Evolutionary conservation across 2,797 vertebrate genomes (phyloP).

Genomic region (Pteropus rufus): DNA sequence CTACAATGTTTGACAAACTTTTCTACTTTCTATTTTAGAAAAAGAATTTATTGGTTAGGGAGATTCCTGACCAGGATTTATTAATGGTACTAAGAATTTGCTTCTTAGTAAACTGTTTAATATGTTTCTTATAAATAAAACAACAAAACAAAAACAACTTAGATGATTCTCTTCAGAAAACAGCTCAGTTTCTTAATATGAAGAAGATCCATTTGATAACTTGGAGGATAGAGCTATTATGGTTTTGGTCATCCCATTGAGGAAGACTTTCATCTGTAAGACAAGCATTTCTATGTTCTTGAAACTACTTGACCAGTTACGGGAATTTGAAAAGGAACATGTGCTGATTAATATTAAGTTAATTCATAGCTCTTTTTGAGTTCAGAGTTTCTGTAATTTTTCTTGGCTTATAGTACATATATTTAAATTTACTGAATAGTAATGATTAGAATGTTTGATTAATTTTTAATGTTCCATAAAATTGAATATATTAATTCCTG

Average conservation of each 20-base stretch:
- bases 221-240: neutral
- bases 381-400: slow-evolving; percentile 31
- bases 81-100: neutral
- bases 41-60: slow-evolving; percentile 28
- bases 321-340: neutral
- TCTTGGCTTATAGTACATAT: neutral
- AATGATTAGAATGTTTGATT: slow-evolving; percentile 20
- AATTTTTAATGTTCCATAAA: neutral
- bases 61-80: slow-evolving; percentile 21
- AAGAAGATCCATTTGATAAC: slow-evolving; percentile 8
- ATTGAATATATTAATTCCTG: slow-evolving; percentile 51
- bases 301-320: slow-evolving; percentile 26
- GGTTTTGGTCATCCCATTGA: neutral
- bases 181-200: neutral
- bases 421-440: neutral
- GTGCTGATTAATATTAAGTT: neutral
- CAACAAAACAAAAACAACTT: neutral
- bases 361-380: neutral
- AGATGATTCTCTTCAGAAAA: neutral
- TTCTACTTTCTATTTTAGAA: neutral
- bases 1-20: neutral
- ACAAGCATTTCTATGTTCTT: slow-evolving; percentile 40
- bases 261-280: neutral
- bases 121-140: slow-evolving; percentile 2
- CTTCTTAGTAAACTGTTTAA: slow-evolving; percentile 32